Evolutionary conservation across 2,797 vertebrate genomes (phyloP).

Genomic region (Schizothorax lantsangensis): DNA sequence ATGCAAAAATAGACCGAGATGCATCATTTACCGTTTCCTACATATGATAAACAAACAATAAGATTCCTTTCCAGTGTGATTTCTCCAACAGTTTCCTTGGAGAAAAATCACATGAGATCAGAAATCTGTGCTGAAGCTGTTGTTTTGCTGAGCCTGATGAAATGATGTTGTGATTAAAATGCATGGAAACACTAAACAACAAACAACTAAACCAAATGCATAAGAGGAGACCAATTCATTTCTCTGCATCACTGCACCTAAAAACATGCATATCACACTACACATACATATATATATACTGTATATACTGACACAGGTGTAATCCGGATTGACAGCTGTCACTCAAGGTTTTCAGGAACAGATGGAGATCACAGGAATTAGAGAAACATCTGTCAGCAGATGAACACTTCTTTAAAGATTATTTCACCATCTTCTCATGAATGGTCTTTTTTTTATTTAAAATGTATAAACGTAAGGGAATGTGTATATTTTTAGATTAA

Average conservation of each 20-base stretch:
- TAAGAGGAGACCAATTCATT: neutral
- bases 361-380: constrained; percentile 46
- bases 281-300: too few relatives aligned
- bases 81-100: neutral
- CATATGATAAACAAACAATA: neutral
- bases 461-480: neutral
- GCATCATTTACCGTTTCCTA: neutral
- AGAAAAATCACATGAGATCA: neutral
- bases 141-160: constrained; percentile 20
- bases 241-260: neutral
- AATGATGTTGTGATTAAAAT: constrained; percentile 12
- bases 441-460: neutral
- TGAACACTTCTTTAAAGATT: constrained; percentile 19
- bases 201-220: neutral
- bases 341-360: constrained; percentile 18
- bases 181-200: neutral
- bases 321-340: too few relatives aligned
- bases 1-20: constrained; percentile 10
- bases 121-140: neutral
- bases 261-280: neutral
- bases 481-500: neutral
- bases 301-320: too few relatives aligned
- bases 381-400: constrained; percentile 18
- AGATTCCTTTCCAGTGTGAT: neutral
- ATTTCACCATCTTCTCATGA: neutral